These are phyloP conservation scores for Python bivittatus DNA, from an alignment of 2,113 vertebrate genomes.

Conservation along the genomic window DNA sequence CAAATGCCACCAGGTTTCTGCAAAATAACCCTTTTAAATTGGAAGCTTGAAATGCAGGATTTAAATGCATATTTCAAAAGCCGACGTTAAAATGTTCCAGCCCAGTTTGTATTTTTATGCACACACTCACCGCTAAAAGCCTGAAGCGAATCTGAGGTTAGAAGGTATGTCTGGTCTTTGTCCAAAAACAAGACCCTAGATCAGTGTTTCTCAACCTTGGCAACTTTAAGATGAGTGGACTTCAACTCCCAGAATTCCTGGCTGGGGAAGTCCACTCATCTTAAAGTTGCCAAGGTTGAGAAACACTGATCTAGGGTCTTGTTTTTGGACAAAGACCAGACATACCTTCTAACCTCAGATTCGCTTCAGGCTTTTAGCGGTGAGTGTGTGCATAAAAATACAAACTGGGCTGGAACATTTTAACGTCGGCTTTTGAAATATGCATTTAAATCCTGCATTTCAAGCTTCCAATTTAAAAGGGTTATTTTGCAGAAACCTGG, in stretches of 20 bases:
- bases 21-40: not conserved
- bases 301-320: too few species aligned
- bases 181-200: not conserved
- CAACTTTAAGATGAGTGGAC: too few species aligned
- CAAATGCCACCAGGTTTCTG: not conserved
- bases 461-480: not conserved
- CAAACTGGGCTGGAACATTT: constrained; percentile 3
- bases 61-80: not conserved
- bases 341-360: not conserved
- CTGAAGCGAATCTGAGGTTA: not conserved
- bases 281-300: too few species aligned
- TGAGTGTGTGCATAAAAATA: not conserved
- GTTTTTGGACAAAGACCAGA: not conserved
- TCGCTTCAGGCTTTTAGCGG: not conserved
- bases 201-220: too few species aligned
- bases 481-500: not conserved
- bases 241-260: too few species aligned
- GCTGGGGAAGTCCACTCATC: too few species aligned
- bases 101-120: not conserved
- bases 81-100: constrained; percentile 18
- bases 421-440: not conserved
- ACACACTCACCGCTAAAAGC: not conserved
- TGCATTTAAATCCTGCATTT: not conserved
- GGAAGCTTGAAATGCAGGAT: not conserved
- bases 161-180: not conserved